Percentiles rank a stretch among this genome's conserved stretches.
phyloP scores from a whole-genome alignment of 2,888 invertebrate genomes.

The Brachypterus glaber region DNA sequence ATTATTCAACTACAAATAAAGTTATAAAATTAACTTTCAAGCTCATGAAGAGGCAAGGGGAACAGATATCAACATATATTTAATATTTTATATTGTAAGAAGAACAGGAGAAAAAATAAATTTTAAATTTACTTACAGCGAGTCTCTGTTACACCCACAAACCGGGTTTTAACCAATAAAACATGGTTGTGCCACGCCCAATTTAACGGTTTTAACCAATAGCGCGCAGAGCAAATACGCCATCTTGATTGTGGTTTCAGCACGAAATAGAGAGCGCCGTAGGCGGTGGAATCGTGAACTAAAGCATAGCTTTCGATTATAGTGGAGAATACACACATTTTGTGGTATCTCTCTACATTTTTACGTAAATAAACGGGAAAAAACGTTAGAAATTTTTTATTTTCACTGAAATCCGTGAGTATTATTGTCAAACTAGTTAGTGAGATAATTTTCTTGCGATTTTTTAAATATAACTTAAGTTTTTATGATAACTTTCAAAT shows the following conservation, averaged over 20 bases:
- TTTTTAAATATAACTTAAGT: too few species aligned
- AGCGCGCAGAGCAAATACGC: conserved; percentile 24
- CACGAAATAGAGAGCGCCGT: conserved; percentile 30
- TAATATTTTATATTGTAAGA: conserved; percentile 35
- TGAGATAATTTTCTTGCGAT: too few species aligned
- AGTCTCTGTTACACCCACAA: conserved; percentile 20
- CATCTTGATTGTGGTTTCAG: conserved; percentile 31
- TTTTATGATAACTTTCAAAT: too few species aligned
- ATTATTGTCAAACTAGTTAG: conserved; percentile 17
- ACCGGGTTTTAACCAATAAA: conserved; percentile 20
- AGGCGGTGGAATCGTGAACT: conserved; percentile 31
- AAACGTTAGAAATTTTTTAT: conserved; percentile 25
- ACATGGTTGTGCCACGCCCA: conserved; percentile 25
- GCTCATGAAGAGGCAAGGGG: conserved; percentile 12
- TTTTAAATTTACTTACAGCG: conserved; percentile 27
- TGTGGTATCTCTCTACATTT: conserved; percentile 29
- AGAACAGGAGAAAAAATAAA: conserved; percentile 27
- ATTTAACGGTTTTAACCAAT: conserved; percentile 28
- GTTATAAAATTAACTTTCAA: conserved; percentile 26
- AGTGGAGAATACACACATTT: conserved; percentile 32
- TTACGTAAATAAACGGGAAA: conserved; percentile 33
- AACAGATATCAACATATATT: conserved; percentile 36
- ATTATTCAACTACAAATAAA: conserved; percentile 27
- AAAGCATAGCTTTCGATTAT: conserved; percentile 31
- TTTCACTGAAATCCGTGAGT: conserved; percentile 18